Base-by-base conservation (phyloP, 2,797 vertebrate species). In the Tadarida brasiliensis region DNA sequence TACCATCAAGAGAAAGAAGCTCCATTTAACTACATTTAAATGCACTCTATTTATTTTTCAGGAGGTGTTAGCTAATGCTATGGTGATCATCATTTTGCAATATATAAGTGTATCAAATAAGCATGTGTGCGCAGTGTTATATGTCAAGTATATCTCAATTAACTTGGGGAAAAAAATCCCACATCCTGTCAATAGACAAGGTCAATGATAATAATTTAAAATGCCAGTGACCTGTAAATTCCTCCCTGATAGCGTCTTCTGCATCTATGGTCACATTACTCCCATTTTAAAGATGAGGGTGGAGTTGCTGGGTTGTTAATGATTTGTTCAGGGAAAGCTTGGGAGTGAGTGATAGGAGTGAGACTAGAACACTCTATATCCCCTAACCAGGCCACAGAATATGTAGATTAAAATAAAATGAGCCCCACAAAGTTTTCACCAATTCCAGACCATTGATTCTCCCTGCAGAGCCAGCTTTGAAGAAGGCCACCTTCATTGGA, bases 241-340 rank as follows among this genome's bases (percentile, higher is more conserved):
- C 82, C 56, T 76, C 14, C 30, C 24, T 86, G 77, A 61, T n/a
- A 86, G 26, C 3, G 0, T 8, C 47, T 94, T 61, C 51, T 44
- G 33, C 26, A 12, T 61, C 44, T 11, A 19, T 28, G 15, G 61
- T 39, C 68, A 4, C 24, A 7, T 16, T 82, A 44, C 28, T 83
- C 44, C 54, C 16, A 33, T n/a, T 49, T 80, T 76, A 49, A 47
- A 82, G 70, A 68, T 39, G 74, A 89, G 70, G 39, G 24, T 33
- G 10, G 44, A 71, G 63, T 70, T 70, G 44, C 68, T n/a, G 19
- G 74, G 30, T 49, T 82, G 51, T 90, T 86, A 90, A 94, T 73
- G 59, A 44, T 16, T 54, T 90, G 67, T 56, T 86, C 17, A 22
- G 74, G 57, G 59, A 82, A 24, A 70, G 59, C 30, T 33, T 67